A percentile compares a stretch with the other conserved stretches of the same genome.
phyloP scores from a whole-genome alignment of 2,797 vertebrate genomes.

The Phrynocephalus vlangalii region DNA sequence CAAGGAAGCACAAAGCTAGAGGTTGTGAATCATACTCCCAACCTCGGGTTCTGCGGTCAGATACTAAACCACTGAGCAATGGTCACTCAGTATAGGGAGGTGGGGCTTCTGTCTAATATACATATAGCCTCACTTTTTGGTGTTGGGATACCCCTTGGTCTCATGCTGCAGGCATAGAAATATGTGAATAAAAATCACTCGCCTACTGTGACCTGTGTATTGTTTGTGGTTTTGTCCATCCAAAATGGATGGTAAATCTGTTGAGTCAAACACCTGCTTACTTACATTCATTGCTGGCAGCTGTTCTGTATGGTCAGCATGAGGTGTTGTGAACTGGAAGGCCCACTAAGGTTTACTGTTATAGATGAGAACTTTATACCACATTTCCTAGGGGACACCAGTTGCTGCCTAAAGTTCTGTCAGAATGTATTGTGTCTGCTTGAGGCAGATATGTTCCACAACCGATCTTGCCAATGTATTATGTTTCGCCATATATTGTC shows the following conservation, averaged over 20 bases:
- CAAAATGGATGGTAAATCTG: background rate
- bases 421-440: background rate
- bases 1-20: too few species aligned
- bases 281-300: background rate
- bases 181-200: background rate
- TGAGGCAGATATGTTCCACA: constrained; percentile 11
- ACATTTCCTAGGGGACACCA: constrained; percentile 13
- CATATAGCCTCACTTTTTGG: background rate
- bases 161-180: background rate
- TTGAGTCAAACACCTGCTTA: background rate
- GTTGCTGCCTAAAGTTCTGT: constrained; percentile 3
- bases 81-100: background rate
- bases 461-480: background rate
- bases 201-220: background rate
- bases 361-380: background rate
- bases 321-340: background rate
- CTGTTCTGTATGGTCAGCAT: background rate
- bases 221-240: background rate
- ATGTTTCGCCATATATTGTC: constrained; percentile 8
- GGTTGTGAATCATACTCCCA: too few species aligned
- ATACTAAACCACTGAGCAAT: too few species aligned
- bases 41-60: too few species aligned
- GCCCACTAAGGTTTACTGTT: background rate
- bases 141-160: background rate
- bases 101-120: background rate